Evolutionary conservation across 2,113 vertebrate genomes (phyloP).

Genomic region (Cettia cetti): DNA sequence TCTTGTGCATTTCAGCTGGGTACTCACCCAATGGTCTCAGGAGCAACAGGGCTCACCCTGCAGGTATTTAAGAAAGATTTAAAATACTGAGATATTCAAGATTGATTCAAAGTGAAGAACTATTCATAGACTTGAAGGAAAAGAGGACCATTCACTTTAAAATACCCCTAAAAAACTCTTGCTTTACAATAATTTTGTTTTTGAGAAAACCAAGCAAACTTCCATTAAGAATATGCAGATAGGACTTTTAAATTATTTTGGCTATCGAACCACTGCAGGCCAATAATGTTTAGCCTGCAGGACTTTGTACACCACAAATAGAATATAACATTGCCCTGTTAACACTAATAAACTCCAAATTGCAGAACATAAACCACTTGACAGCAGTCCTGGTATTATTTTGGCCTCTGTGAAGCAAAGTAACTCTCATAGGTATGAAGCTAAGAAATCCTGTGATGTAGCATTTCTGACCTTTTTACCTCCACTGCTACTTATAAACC

Average conservation of each 20-base stretch:
- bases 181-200: not conserved
- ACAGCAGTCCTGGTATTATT: constrained; percentile 44
- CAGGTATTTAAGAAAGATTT: not conserved
- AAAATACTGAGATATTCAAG: not conserved
- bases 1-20: not conserved
- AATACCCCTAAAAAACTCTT: not conserved
- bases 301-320: not conserved
- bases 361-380: constrained; percentile 43
- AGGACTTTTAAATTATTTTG: not conserved
- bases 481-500: constrained; percentile 16
- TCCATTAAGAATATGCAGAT: not conserved
- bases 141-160: not conserved
- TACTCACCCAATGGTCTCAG: not conserved
- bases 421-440: constrained; percentile 20
- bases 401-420: constrained; percentile 5
- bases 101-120: not conserved
- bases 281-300: not conserved
- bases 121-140: not conserved
- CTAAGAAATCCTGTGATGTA: constrained; percentile 35
- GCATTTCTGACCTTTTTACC: constrained; percentile 26
- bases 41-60: not conserved
- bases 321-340: constrained; percentile 6
- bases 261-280: not conserved
- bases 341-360: constrained; percentile 38
- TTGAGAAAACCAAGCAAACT: not conserved